A percentile compares a stretch with the other conserved stretches of the same genome.
phyloP scores from a whole-genome alignment of 2,888 invertebrate genomes.

The Globia sparganii region DNA sequence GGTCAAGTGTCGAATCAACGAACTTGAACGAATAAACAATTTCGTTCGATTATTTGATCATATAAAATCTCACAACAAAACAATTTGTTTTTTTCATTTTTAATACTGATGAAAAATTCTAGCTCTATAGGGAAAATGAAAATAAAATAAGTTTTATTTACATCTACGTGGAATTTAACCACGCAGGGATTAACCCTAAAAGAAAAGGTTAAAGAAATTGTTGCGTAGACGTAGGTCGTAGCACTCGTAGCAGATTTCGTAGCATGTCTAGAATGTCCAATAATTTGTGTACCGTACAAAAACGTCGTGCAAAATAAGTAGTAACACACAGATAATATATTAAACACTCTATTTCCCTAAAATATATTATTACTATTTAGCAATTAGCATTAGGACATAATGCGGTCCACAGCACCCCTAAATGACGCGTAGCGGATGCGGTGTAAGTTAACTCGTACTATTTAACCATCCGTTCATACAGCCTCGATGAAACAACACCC shows the following conservation, averaged over 20 bases:
- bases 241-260: constrained; percentile 24
- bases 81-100: neutral
- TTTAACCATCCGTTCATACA: constrained; percentile 89
- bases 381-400: constrained; percentile 73
- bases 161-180: too few species aligned
- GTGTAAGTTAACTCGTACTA: constrained; percentile 90
- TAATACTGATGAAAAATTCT: neutral
- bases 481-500: constrained; percentile 85
- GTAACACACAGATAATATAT: neutral
- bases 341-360: constrained; percentile 16
- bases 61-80: neutral
- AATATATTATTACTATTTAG: constrained; percentile 53
- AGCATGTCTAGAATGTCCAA: constrained; percentile 7
- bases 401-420: constrained; percentile 82
- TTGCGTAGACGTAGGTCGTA: constrained; percentile 24
- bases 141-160: neutral
- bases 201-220: neutral
- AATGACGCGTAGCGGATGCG: constrained; percentile 88
- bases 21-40: neutral
- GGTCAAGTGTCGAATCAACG: neutral
- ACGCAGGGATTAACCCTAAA: neutral
- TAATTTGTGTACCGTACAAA: neutral
- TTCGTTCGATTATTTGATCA: neutral
- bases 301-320: neutral
- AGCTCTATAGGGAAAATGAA: neutral